Evolutionary conservation across 2,113 vertebrate genomes (phyloP), one percentile per base, ranked within the genome.

Genomic region (Opisthocomus hoazin): DNA sequence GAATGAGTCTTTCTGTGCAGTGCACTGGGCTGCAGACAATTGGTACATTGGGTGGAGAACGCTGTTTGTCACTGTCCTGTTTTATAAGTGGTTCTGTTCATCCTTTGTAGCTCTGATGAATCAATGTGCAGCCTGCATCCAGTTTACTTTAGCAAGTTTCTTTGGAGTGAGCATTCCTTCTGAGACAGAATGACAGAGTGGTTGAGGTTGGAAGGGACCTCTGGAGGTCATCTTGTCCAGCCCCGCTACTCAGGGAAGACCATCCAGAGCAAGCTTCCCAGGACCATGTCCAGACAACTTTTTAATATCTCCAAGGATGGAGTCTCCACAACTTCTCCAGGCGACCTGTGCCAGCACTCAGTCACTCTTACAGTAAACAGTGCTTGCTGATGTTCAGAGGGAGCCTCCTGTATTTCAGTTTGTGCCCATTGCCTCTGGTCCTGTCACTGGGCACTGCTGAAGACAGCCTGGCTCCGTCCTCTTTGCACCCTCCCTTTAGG

Each of bases 251-350:
- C 20, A 17, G 11, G 20, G 12, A 32, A 2, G 5, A 64, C n/a
- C 29, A 12, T 12, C 16, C 76, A 50, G n/a, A 11, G 7, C 14
- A 37, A 20, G 20, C 15, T 86, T 12, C 14, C 37, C 68, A 60
- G 43, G 17, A 17, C 5, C 12, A 4, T 0, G 1, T 61, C 60
- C 37, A 63, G 2, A 7, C 7, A 4, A 22, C 36, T 81, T 51
- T 70, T 37, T 11, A 75, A 1, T 17, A 12, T 29, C 37, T 63
- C 61, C 15, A 24, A 36, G 37, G 46, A 39, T 12, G 27, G 75
- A 66, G 16, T 5, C 20, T 70, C 11, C 50, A 5, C 22, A n/a
- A 15, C 20, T 16, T 74, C 37, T 12, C 22, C 56, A 45, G 45
- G 29, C 45, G 73, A n/a, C 20, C 5, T 50, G 29, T 87, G 54